Conservation (phyloP, 2,888 invertebrate genomes). For the Cephalotes varians region DNA sequence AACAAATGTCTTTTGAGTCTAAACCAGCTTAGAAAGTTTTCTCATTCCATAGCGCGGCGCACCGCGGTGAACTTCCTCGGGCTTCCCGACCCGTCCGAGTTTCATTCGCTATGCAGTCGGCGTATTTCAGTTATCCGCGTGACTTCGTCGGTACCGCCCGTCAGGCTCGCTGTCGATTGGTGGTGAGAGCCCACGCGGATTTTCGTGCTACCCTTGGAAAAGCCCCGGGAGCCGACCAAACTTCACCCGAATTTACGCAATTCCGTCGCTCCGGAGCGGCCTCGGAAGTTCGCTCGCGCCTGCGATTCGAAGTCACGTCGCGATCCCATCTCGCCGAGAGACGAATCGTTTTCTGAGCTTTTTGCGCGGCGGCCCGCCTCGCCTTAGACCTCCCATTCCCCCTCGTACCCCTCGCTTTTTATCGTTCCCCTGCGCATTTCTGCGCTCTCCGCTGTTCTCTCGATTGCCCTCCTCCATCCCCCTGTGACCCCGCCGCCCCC, state of each 20-base stretch:
- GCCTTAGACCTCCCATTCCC: slow-evolving; percentile 16
- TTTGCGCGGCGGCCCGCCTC: slow-evolving; percentile 56
- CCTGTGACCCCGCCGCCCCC: not conserved
- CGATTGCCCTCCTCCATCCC: not conserved
- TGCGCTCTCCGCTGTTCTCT: slow-evolving; percentile 27
- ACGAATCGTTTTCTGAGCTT: slow-evolving; percentile 68
- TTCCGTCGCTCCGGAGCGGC: slow-evolving; percentile 45
- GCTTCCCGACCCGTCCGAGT: slow-evolving; percentile 57
- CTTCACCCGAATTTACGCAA: slow-evolving; percentile 67
- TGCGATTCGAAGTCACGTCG: slow-evolving; percentile 69
- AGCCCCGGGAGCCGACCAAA: slow-evolving; percentile 41
- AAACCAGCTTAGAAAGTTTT: slow-evolving; percentile 72
- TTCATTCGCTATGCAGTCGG: slow-evolving; percentile 69
- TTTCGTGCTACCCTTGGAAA: slow-evolving; percentile 56
- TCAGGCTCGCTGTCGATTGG: slow-evolving; percentile 55
- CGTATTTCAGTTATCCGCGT: slow-evolving; percentile 72
- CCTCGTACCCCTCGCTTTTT: slow-evolving; percentile 36
- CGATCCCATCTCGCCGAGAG: slow-evolving; percentile 67
- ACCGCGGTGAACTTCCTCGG: slow-evolving; percentile 50
- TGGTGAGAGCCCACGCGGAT: slow-evolving; percentile 46
- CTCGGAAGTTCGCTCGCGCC: slow-evolving; percentile 58
- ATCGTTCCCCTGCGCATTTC: slow-evolving; percentile 30
- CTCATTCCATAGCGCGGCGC: slow-evolving; percentile 65
- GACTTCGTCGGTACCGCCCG: slow-evolving; percentile 32
- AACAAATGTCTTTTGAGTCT: slow-evolving; percentile 70